Evolutionary conservation across 2,113 vertebrate genomes (phyloP), one percentile per base, ranked within the genome.

Genomic region (Coryphaenoides rupestris): DNA sequence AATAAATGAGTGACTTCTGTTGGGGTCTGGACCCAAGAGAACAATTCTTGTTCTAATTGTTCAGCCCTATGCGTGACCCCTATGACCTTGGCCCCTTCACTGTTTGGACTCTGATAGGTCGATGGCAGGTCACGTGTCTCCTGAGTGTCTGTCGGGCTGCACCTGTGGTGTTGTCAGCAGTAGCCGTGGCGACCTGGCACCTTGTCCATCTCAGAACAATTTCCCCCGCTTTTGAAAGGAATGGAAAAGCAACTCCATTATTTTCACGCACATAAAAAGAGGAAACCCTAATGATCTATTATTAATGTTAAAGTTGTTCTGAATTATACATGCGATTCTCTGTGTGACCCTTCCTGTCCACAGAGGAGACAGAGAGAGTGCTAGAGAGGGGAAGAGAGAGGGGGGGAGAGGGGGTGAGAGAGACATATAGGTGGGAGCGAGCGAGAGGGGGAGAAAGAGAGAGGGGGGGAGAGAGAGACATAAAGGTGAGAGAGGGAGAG

Each of bases 161-260:
- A 40, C 33, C 33, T 40, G 33, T 9, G 33, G 2, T 7, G 33
- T 9, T 7, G 33, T 40, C 33, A 40, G 33, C 33, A 76, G 68
- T 69, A 65, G 66, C 78, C 72, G 73, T 82, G 72, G 74, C 55
- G 75, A 75, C 70, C 73, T 63, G 14, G 63, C 74, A 68, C 65
- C 68, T 17, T 60, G 57, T 45, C 70, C 65, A 53, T 74, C 70
- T 76, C 78, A 75, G 26, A 46, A 5, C 74, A 62, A 46, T 75
- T 75, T 68, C 67, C 24, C 21, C 15, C 1, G 50, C 63, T 82
- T 81, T 82, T 78, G 85, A 82, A 40, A 86, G n/a, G n/a, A 84
- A 87, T 89, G 77, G 77, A 85, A 64, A 49, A 85, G 81, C 73
- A 67, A 78, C 80, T 82, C 77, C 76, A 82, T 89, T 85, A 84